Base-by-base conservation (phyloP, 2,113 vertebrate genomes). In the Loxodonta africana region DNA sequence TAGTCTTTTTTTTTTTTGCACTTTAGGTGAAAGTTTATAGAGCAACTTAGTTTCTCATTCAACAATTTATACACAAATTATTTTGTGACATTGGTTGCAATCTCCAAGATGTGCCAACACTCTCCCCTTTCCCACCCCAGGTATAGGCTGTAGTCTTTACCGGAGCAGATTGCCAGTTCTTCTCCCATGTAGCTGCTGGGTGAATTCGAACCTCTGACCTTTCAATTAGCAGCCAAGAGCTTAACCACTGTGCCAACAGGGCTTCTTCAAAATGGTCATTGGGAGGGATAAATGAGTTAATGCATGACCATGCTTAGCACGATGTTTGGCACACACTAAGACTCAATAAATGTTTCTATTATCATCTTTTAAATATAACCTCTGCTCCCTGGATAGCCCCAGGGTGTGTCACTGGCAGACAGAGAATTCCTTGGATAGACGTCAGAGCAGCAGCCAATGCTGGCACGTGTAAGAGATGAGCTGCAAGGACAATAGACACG, bases 341-440 rank as follows among this genome's bases (percentile, higher is more conserved):
- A 33, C 26, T 41, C 53, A 26, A 30, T 44, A 20, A 20, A 30
- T 93, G 25, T 93, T 81, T 53, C 83, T 5, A 67, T 37, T 25
- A 20, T 53, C 48, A 63, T 85, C 74, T 62, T 94, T 91, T 14
- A 65, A 90, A 69, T 60, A 28, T 88, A 48, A 83, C 25, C 37
- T 93, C 4, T 14, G 23, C 20, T 57, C 37, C 30, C 12, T 5
- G 1, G 14, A 62, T 1, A 67, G 30, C 33, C n/a, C 46, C 51
- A 30, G 9, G 8, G 41, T 95, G 69, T 86, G 14, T 37, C 53
- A 11, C 0, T 3, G 44, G 2, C 76, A 84, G 44, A 69, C 11
- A 60, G 11, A 85, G 77, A 71, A 73, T 73, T 95, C 95, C 88
- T 83, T 87, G 51, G 88, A 67, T 33, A 82, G 17, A 63, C 81